Evolutionary conservation across 1,140 invertebrate species (phyloP).

Genomic region (Diploscapter pachys): DNA sequence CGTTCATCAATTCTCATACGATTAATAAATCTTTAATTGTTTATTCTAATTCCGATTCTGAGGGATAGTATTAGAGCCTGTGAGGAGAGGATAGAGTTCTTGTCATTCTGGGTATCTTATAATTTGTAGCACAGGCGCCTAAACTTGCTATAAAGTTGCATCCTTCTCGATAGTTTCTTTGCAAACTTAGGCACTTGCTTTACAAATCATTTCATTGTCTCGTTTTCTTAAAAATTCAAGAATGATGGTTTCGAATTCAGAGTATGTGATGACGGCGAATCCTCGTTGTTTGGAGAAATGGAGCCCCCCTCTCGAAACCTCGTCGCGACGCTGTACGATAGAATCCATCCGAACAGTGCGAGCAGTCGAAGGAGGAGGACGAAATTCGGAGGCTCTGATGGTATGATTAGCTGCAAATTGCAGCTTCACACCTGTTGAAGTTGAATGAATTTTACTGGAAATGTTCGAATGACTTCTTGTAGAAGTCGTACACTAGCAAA

Average conservation of each 20-base stretch:
- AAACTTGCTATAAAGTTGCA: not conserved
- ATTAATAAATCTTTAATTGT: too few relatives aligned
- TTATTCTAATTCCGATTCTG: too few relatives aligned
- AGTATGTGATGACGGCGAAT: slow-evolving; percentile 11
- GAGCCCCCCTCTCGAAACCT: slow-evolving; percentile 7
- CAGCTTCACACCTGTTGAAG: too few relatives aligned
- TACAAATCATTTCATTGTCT: not conserved
- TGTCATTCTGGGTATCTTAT: not conserved
- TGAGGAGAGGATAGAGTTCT: not conserved
- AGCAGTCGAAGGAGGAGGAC: not conserved
- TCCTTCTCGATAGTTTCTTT: too few relatives aligned
- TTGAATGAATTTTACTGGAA: too few relatives aligned
- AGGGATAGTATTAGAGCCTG: too few relatives aligned
- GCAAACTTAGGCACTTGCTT: too few relatives aligned
- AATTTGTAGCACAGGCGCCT: not conserved
- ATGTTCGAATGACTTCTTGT: too few relatives aligned
- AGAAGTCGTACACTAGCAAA: too few relatives aligned
- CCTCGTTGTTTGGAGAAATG: not conserved
- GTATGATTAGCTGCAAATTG: not conserved
- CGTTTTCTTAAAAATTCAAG: not conserved
- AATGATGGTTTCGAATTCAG: not conserved
- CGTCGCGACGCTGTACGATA: slow-evolving; percentile 14
- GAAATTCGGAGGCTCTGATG: slow-evolving; percentile 18
- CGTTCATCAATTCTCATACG: not conserved
- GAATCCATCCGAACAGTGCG: not conserved